Percentiles rank a stretch among this genome's conserved stretches.
Evolutionary conservation across 2,888 invertebrate species (phyloP).

Genomic region (Synanthedon myopaeformis): DNA sequence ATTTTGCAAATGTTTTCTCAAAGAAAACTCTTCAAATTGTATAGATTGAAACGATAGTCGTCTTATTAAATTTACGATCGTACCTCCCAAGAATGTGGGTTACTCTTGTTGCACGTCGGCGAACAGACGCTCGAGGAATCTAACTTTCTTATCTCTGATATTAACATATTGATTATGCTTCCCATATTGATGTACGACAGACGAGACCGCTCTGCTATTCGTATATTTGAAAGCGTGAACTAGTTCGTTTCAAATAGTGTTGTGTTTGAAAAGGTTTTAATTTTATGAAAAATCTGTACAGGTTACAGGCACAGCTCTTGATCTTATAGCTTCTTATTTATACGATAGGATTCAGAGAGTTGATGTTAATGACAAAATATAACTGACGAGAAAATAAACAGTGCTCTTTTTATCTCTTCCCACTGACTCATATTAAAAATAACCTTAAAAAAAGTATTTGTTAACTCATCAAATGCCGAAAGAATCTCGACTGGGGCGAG

Average conservation of each 20-base stretch:
- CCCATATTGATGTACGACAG: constrained; percentile 54
- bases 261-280: constrained; percentile 20
- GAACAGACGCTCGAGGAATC: constrained; percentile 46
- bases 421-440: too few species aligned
- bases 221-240: constrained; percentile 22
- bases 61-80: constrained; percentile 52
- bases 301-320: too few species aligned
- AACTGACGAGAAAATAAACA: too few species aligned
- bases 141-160: constrained; percentile 58
- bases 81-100: constrained; percentile 49
- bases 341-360: too few species aligned
- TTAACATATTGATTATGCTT: constrained; percentile 65
- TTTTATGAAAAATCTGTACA: too few species aligned
- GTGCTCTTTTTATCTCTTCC: too few species aligned
- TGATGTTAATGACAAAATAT: too few species aligned
- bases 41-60: constrained; percentile 26
- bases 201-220: constrained; percentile 20
- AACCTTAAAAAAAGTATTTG: too few species aligned
- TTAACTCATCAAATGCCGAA: too few species aligned
- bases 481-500: too few species aligned
- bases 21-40: constrained; percentile 33
- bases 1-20: not conserved
- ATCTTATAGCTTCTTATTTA: too few species aligned
- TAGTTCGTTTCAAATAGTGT: constrained; percentile 30
- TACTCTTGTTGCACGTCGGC: constrained; percentile 46